Evolutionary conservation across 2,888 invertebrate genomes (phyloP), one percentile per base, ranked within the genome.

Genomic region (Heliconius erato): DNA sequence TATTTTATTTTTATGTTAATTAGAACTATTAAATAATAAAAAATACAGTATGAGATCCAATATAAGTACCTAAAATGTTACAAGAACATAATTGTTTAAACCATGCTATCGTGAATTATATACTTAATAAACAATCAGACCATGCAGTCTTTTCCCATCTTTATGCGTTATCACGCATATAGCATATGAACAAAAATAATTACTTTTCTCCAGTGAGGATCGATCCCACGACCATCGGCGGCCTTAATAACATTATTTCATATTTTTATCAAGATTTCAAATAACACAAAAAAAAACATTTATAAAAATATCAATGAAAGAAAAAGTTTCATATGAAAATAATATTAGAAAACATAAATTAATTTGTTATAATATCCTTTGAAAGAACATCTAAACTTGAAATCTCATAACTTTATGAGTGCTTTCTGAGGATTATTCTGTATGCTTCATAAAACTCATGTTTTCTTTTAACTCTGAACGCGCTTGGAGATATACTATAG

Each of bases 331-430:
- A 14, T 26, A 72, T 72, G 40, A 40, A 44, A 35, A 63, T 35
- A 32, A 76, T 7, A 35, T 63, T 76, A 76, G 32, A n/a, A 63
- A 1, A 74, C 3, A 59, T 35, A 59, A 59, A 59, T 35, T 76
- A 59, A 76, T 63, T 35, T 32, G 59, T 59, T 59, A 54, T 74
- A 74, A 74, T 54, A 23, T 59, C 59, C 59, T 63, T 59, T 63
- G 35, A 76, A 76, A 9, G 35, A 59, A 63, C 74, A 63, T 59
- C 59, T 76, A 63, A 35, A 76, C 1, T 49, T 76, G 76, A 63
- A 76, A 76, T 76, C 67, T 78, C 78, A 67, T 78, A 78, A 78
- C 78, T 78, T 78, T 78, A 78, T n/a, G 68, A 78, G 78, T 49
- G 78, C 67, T 49, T 78, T 78, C 67, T 32, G 28, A 78, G 68